phyloP scores from a whole-genome alignment of 1,140 invertebrate species.

The Elymnias hypermnestra region DNA sequence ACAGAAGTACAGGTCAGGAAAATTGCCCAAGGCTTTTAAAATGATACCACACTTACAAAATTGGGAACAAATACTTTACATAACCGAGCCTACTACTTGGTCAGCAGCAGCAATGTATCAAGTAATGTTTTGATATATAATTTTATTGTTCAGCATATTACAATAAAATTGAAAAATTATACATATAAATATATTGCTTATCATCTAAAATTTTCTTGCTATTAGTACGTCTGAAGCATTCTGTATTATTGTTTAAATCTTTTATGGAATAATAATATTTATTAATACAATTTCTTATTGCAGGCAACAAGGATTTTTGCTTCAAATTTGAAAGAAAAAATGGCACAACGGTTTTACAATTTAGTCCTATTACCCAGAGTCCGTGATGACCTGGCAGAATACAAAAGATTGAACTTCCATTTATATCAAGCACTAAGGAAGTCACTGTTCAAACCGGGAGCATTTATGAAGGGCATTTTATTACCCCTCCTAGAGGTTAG shows the following conservation, averaged over 20 bases:
- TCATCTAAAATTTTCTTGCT: no score
- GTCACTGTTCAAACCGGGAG: slow-evolving; percentile 96
- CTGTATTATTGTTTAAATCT: no score
- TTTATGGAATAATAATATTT: no score
- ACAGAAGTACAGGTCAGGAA: slow-evolving; percentile 94
- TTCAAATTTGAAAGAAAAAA: slow-evolving; percentile 96
- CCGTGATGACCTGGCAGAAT: slow-evolving; percentile 96
- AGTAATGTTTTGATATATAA: slow-evolving; percentile 33
- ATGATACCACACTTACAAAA: slow-evolving; percentile 94
- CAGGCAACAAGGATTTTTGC: slow-evolving; percentile 95
- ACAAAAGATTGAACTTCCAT: slow-evolving; percentile 97
- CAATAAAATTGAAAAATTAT: no score
- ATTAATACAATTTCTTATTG: no score
- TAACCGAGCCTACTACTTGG: slow-evolving; percentile 90
- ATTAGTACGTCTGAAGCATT: no score
- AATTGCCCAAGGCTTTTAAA: slow-evolving; percentile 98
- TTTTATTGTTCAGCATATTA: no score
- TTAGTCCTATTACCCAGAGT: slow-evolving; percentile 94
- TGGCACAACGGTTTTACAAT: slow-evolving; percentile 98
- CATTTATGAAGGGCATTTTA: slow-evolving; percentile 99
- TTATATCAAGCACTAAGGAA: slow-evolving; percentile 95
- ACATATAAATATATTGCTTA: no score
- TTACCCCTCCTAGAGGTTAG: slow-evolving; percentile 89
- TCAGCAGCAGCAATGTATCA: slow-evolving; percentile 97
- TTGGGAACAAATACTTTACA: slow-evolving; percentile 96